Evolutionary conservation across 2,888 invertebrate genomes (phyloP), one percentile per base, ranked within the genome.

Genomic region (Seira ritae): DNA sequence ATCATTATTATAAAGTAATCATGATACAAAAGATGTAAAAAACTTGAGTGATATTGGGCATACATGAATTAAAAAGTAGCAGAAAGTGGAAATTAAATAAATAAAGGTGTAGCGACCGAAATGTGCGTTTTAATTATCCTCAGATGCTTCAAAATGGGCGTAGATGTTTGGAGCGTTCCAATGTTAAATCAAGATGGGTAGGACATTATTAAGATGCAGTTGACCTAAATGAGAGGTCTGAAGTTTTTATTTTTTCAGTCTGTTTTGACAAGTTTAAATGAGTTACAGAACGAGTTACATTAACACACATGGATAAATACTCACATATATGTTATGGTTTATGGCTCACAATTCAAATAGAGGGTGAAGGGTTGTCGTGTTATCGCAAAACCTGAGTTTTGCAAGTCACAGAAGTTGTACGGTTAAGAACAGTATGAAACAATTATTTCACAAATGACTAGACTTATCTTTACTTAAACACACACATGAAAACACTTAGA

Each of bases 351-450:
- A 55, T 55, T 55, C 6, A 55, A 55, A 55, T 55, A 75, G 74
- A 70, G 80, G 75, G 70, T 81, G 70, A 75, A 69, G 15, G 23
- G 22, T 72, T 71, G 69, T 72, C 67, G 72, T 72, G 69, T 80
- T 0, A 71, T 19, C 66, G 75, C 74, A 75, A 79, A 75, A 70
- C 19, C 17, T 17, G 1, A 70, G 62, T 31, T 66, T 78, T 71
- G 71, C 71, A 71, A 10, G 46, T 65, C 77, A 65, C 66, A 62
- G n/a, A 66, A 80, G 10, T 80, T 72, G 72, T 73, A 73, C 66
- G 65, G 72, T 75, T 77, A 82, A 82, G 82, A 77, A 81, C 81
- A 72, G 75, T 81, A 81, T 81, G 80, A 81, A 81, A 81, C 76
- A 72, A 76, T 55, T 71, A 81, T 81, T 81, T 81, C 76, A 81